phyloP scores from a whole-genome alignment of 2,888 invertebrate species.

The Atethmia centrago region DNA sequence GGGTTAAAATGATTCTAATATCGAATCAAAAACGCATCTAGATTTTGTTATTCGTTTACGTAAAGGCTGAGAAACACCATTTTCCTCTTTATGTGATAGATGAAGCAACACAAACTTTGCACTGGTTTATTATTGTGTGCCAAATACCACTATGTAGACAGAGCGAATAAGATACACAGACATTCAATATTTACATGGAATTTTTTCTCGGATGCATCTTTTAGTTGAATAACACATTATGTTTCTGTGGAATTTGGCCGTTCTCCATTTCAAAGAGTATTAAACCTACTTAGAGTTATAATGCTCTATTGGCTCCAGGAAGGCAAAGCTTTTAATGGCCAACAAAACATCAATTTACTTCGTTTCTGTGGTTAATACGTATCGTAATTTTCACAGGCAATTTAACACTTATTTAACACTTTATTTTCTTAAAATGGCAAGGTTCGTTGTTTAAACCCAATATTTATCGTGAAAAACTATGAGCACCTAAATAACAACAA shows the following conservation, averaged over 20 bases:
- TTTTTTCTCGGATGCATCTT: slow-evolving; percentile 28
- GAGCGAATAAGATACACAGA: slow-evolving; percentile 34
- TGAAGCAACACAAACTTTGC: slow-evolving; percentile 41
- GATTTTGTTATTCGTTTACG: slow-evolving; percentile 10
- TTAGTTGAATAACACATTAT: slow-evolving; percentile 13
- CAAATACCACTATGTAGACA: slow-evolving; percentile 54
- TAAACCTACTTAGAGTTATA: neutral
- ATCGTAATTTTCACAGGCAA: slow-evolving; percentile 6
- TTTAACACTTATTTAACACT: slow-evolving; percentile 11
- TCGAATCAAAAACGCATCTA: slow-evolving; percentile 17
- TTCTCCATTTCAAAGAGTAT: slow-evolving; percentile 18
- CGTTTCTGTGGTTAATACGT: neutral
- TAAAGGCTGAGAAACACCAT: slow-evolving; percentile 20
- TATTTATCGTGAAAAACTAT: slow-evolving; percentile 12
- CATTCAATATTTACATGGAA: slow-evolving; percentile 44
- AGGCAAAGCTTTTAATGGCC: slow-evolving; percentile 1
- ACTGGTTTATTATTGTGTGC: slow-evolving; percentile 61
- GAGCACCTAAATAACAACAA: slow-evolving; percentile 21
- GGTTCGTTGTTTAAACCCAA: slow-evolving; percentile 11
- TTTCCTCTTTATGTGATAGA: slow-evolving; percentile 31
- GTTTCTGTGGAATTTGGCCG: slow-evolving; percentile 13
- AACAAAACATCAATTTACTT: slow-evolving; percentile 14
- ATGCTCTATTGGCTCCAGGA: slow-evolving; percentile 22
- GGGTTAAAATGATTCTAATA: slow-evolving; percentile 16
- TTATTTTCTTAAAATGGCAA: slow-evolving; percentile 17